Base-by-base conservation (phyloP, 1,140 invertebrate species). In the Ostrea edulis region DNA sequence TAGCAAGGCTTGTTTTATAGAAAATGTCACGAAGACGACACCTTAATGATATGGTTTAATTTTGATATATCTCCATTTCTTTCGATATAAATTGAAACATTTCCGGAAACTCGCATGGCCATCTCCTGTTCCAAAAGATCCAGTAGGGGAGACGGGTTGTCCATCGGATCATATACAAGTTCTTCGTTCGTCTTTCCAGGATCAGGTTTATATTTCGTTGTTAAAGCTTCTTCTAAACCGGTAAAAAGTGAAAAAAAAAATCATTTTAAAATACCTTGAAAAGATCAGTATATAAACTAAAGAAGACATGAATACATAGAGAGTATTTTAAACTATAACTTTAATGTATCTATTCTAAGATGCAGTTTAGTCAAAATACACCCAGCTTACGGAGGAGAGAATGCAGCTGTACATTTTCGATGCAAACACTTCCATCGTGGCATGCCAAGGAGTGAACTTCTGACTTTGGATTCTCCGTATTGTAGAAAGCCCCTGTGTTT, bases 71-170 rank as follows among this genome's bases (percentile, higher is more conserved):
- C 90, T 7, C 68, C 77, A 22, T 88, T 83, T 5, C 51, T 86
- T 81, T 91, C 90, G 8, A 91, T 87, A 54, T 87, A 91, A 8
- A 91, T 87, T 8, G 58, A 65, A 8, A 91, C 87, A 62, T 90
- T 85, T 44, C 90, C 90, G 20, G 14, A 62, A 14, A 85, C 89
- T 17, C 84, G 29, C 29, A 87, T 87, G 11, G 90, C 90, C 58
- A 90, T 82, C 52, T 85, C 58, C 77, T 91, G 90, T 86, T 91
- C 90, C 12, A 90, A 35, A 51, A 91, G 71, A 51, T 91, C 86
- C 0, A 88, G 52, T 14, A 91, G 22, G 12, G 90, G 90, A 25
- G 62, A 85, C 0, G 90, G 89, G 55, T 91, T 91, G 22, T 87
- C 86, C 17, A 53, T 58, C 0, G 86, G 84, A 51, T 86, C 87